Base-by-base conservation (phyloP, 2,797 vertebrate species). In the Rhinogobio ventralis region DNA sequence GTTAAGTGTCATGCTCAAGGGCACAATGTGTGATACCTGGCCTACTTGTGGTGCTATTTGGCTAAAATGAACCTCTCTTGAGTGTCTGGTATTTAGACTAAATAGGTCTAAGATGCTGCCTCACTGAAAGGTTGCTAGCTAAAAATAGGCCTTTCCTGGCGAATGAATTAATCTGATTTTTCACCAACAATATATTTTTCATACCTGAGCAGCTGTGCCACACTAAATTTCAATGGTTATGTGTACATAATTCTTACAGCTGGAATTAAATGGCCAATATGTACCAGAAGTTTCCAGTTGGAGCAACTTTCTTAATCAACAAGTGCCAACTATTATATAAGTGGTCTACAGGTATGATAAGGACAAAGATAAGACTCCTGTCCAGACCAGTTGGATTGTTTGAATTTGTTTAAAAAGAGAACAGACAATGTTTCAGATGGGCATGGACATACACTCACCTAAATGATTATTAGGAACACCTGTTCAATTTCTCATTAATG, bases 251-350 rank as follows among this genome's bases (percentile, higher is more conserved):
- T 85, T 60, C 33, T 7, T 74, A 86, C 74, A 87, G 87, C 82
- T 91, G 89, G 88, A 92, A 92, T 60, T 73, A 85, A 57, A 85
- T 79, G 7, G 86, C 90, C 86, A 89, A 79, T 8, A 74, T 89
- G 76, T 87, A 88, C 14, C 14, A 90, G 72, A 83, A 89, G 51
- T 90, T 81, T n/a, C 85, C 88, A 0, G 19, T 81, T 8, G 88
- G 87, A 5, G 84, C 89, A 14, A 8, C 82, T 86, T 42, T 88
- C 88, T 67, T 89, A 72, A 55, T 85, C 87, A 76, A 75, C 86
- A 23, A 28, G 55, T 49, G 77, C 62, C n/a, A 84, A 86, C 46
- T 83, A 90, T 39, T 33, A 87, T 64, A 89, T 60, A 25, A 55
- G 66, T 51, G 87, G 91, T 51, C 72, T 86, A 33, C 86, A 87